Percentiles rank a stretch among this genome's conserved stretches.
phyloP scores from a whole-genome alignment of 2,113 vertebrate species.

The Ceyx margarethae region DNA sequence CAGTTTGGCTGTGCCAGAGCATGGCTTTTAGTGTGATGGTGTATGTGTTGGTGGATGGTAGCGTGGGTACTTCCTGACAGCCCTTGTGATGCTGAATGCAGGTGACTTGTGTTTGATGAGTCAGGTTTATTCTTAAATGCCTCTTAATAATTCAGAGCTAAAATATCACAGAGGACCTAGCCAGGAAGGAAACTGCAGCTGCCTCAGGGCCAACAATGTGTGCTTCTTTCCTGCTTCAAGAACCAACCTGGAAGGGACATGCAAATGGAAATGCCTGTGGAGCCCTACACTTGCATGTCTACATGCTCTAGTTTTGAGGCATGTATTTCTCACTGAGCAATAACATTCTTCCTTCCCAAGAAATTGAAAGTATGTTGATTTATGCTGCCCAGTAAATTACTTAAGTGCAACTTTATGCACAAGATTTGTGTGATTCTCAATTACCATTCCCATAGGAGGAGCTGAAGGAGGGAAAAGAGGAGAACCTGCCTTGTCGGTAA shows the following conservation, averaged over 20 bases:
- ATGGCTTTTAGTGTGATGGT: not conserved
- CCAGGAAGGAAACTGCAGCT: not conserved
- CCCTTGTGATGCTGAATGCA: not conserved
- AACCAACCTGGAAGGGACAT: not conserved
- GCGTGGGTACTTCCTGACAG: not conserved
- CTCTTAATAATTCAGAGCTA: not conserved
- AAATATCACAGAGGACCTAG: not conserved
- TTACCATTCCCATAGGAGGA: not conserved
- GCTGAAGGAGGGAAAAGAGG: not conserved
- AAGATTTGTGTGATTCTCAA: not conserved
- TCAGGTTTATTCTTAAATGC: not conserved
- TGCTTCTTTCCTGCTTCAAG: not conserved
- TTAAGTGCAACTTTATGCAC: not conserved
- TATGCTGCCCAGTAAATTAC: not conserved
- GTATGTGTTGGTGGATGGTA: not conserved
- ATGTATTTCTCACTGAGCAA: not conserved
- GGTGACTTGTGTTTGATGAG: not conserved
- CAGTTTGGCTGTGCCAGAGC: not conserved
- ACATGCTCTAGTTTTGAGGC: not conserved
- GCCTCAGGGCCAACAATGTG: fast-evolving
- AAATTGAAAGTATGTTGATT: not conserved
- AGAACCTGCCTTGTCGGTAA: not conserved
- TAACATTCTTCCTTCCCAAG: not conserved
- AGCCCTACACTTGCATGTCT: not conserved
- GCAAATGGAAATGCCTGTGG: not conserved